phyloP scores from a whole-genome alignment of 1,140 invertebrate species.

The Lysiphlebus fabarum region DNA sequence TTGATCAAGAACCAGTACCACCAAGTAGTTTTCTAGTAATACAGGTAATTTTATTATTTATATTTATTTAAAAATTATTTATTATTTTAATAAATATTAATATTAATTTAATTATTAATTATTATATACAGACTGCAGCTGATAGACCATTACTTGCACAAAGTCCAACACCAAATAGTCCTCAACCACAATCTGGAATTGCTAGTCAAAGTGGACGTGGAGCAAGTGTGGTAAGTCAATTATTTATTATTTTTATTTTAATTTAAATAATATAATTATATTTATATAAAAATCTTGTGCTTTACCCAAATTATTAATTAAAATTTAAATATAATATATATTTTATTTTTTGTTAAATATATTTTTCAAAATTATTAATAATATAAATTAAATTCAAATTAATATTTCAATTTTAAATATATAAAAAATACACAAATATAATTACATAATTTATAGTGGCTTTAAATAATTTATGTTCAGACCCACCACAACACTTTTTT shows the following conservation, averaged over 20 bases:
- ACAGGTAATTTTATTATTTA: constrained; percentile 60
- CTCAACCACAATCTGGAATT: constrained; percentile 61
- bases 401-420: no score
- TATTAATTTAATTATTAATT: constrained; percentile 4
- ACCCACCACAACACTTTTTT: constrained; percentile 22
- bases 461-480: constrained; percentile 25
- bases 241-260: constrained; percentile 14
- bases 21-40: constrained; percentile 87
- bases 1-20: constrained; percentile 64
- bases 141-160: constrained; percentile 64
- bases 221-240: constrained; percentile 76
- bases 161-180: constrained; percentile 58
- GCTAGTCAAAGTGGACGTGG: constrained; percentile 83
- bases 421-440: constrained; percentile 1
- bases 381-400: no score
- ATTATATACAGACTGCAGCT: constrained; percentile 57
- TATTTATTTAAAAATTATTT: constrained; percentile 11
- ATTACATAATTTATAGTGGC: constrained; percentile 26
- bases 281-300: constrained; percentile 1
- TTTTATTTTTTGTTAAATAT: not conserved
- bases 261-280: constrained; percentile 19
- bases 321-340: not conserved
- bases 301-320: not conserved
- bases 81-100: constrained; percentile 2
- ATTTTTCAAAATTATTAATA: not conserved